phyloP scores from a whole-genome alignment of 2,113 vertebrate genomes.

The Campylorhamphus procurvoides region DNA sequence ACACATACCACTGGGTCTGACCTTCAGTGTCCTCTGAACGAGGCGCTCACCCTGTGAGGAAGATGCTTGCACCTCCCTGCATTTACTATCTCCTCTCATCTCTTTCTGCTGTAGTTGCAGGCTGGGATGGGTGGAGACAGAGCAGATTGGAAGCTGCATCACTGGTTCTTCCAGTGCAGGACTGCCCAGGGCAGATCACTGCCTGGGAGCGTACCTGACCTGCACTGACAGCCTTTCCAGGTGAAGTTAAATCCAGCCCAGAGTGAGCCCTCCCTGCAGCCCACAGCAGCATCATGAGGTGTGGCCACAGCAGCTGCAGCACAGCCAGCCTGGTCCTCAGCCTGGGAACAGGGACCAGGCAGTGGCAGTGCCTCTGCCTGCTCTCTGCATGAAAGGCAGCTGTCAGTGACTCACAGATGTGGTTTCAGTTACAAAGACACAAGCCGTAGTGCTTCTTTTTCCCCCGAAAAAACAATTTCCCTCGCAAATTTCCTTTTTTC shows the following conservation, averaged over 20 bases:
- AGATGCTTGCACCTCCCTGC: background rate
- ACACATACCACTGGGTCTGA: background rate
- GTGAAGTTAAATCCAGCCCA: background rate
- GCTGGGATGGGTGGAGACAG: background rate
- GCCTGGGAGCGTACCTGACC: background rate
- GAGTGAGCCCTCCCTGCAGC: background rate
- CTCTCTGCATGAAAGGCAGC: background rate
- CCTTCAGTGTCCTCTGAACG: background rate
- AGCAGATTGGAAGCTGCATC: background rate
- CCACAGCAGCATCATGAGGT: rapidly evolving
- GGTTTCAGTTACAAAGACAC: background rate
- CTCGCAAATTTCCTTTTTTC: background rate
- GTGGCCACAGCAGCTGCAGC: background rate
- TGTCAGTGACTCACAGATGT: background rate
- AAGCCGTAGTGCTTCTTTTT: background rate
- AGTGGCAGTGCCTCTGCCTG: background rate
- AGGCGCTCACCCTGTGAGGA: background rate
- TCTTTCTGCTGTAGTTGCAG: background rate
- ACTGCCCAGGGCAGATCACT: background rate
- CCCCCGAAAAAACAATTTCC: background rate
- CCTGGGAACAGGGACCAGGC: background rate
- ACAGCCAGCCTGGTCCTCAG: background rate
- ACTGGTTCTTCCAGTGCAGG: background rate
- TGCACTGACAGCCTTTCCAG: background rate
- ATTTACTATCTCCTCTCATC: background rate